Evolutionary conservation across 2,797 vertebrate genomes (phyloP).

Genomic region (Gymnoscopelus braueri): DNA sequence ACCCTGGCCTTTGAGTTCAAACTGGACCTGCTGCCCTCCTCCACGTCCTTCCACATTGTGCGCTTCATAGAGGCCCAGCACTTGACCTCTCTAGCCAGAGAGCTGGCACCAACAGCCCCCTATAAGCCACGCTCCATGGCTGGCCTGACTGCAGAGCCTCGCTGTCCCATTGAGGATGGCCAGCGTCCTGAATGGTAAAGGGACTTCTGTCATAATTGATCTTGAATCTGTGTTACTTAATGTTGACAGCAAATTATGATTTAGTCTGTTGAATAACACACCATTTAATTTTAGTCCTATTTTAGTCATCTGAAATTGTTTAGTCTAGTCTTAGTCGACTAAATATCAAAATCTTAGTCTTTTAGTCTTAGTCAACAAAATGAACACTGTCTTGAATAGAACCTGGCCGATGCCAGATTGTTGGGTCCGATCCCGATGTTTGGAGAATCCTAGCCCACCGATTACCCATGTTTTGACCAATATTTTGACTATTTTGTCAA

Average conservation of each 20-base stretch:
- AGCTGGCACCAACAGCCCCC: constrained; percentile 67
- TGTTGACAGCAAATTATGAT: background rate
- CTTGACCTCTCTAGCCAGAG: constrained; percentile 65
- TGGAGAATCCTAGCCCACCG: no score
- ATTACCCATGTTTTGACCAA: no score
- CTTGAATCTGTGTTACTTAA: background rate
- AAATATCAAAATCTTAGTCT: no score
- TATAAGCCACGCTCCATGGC: constrained; percentile 62
- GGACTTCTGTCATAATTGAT: background rate
- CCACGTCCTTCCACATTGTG: constrained; percentile 77
- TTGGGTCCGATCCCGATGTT: no score
- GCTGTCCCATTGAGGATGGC: constrained; percentile 52
- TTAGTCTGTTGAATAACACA: background rate
- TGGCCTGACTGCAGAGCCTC: constrained; percentile 21
- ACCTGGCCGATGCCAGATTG: no score
- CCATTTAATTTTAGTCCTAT: no score
- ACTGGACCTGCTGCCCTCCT: constrained; percentile 20
- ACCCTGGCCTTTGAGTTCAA: constrained; percentile 78
- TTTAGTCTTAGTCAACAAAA: no score
- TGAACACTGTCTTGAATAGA: no score
- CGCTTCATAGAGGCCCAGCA: constrained; percentile 75
- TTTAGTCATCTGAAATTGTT: no score
- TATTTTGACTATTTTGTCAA: no score
- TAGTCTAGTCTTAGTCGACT: no score
- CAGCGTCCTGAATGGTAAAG: constrained; percentile 59